Evolutionary conservation across 2,888 invertebrate genomes (phyloP).

Genomic region (Crioceris asparagi): DNA sequence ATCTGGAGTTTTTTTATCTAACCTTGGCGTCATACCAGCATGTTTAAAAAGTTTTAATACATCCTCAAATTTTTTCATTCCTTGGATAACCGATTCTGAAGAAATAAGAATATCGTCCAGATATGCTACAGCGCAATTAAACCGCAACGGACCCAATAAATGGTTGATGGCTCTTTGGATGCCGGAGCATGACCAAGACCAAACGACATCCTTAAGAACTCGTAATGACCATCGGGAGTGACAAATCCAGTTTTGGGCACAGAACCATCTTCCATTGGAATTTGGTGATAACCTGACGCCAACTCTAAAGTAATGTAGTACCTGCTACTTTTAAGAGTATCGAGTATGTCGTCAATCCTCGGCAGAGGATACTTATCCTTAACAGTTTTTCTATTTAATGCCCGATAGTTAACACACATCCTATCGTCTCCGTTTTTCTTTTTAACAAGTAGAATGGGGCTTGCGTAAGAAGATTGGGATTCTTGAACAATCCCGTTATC

Average conservation of each 20-base stretch:
- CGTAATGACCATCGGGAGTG: constrained; percentile 24
- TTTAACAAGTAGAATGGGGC: constrained; percentile 16
- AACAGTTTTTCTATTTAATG: constrained; percentile 26
- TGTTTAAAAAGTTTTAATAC: constrained; percentile 12
- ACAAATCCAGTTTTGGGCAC: constrained; percentile 26
- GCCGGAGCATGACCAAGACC: constrained; percentile 18
- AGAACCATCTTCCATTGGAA: constrained; percentile 22
- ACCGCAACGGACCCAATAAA: constrained; percentile 8
- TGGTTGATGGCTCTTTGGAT: constrained; percentile 14
- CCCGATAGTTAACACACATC: constrained; percentile 25
- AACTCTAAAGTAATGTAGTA: constrained; percentile 27
- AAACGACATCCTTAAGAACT: constrained; percentile 12
- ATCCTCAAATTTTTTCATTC: constrained; percentile 8
- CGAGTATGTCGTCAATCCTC: constrained; percentile 27
- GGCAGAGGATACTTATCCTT: constrained; percentile 28
- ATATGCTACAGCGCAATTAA: constrained; percentile 10
- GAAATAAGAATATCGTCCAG: constrained; percentile 16
- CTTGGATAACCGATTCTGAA: constrained; percentile 6
- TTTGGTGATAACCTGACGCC: constrained; percentile 26
- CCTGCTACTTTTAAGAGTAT: constrained; percentile 19
- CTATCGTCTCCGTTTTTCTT: constrained; percentile 20
- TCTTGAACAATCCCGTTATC: constrained; percentile 17
- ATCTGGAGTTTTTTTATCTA: too few relatives aligned
- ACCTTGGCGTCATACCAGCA: constrained; percentile 15
- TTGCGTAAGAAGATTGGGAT: constrained; percentile 22